A percentile compares a stretch with the other conserved stretches of the same genome.
phyloP scores from a whole-genome alignment of 2,113 vertebrate genomes.

The Sceloporus undulatus region DNA sequence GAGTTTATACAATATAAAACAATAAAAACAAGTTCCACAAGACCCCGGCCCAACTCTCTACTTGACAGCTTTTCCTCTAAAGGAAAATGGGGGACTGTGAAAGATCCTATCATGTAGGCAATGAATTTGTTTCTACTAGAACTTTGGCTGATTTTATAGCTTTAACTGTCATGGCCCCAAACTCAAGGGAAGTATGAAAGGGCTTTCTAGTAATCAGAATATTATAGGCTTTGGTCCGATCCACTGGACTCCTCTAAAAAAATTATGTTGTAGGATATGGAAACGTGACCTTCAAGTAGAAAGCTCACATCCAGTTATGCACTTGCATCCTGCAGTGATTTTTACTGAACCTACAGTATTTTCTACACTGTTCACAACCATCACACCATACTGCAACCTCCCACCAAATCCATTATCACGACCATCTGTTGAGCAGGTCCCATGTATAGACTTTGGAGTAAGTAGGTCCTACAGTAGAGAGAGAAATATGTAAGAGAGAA shows the following conservation, averaged over 20 bases:
- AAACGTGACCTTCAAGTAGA: too few relatives aligned
- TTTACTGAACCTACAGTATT: not conserved
- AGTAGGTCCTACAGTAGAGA: not conserved
- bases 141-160: not conserved
- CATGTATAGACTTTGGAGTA: not conserved
- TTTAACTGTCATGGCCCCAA: not conserved
- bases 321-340: not conserved
- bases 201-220: not conserved
- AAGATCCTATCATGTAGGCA: not conserved
- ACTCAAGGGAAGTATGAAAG: not conserved
- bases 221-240: not conserved
- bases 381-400: too few relatives aligned
- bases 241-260: too few relatives aligned
- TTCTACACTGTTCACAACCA: not conserved
- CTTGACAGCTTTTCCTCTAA: not conserved
- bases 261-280: too few relatives aligned
- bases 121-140: not conserved
- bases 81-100: too few relatives aligned
- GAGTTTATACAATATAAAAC: too few relatives aligned
- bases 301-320: too few relatives aligned
- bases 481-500: not conserved
- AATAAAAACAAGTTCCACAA: too few relatives aligned
- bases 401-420: not conserved
- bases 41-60: too few relatives aligned
- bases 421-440: not conserved